These are phyloP conservation scores for Lissocephala sabroskyi DNA, from an alignment of 2,888 invertebrate species.

Conservation along the genomic window DNA sequence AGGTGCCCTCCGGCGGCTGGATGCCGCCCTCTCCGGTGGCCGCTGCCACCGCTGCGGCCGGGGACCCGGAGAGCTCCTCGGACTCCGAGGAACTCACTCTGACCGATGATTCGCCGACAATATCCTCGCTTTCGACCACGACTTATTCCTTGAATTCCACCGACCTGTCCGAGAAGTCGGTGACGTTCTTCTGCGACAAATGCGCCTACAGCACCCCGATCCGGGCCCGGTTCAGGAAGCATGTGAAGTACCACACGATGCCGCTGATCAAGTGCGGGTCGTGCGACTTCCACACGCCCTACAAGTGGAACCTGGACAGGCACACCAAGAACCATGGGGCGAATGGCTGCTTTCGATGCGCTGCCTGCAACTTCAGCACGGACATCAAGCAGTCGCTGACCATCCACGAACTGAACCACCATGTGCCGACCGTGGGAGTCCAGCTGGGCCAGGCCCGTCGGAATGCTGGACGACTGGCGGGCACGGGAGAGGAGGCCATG, in stretches of 20 bases:
- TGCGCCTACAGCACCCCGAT: conserved; percentile 94
- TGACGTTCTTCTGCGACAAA: conserved; percentile 88
- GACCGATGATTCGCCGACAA: not conserved
- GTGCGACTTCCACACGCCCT: conserved; percentile 94
- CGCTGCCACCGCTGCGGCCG: conserved; percentile 15
- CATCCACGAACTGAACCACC: conserved; percentile 92
- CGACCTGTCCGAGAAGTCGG: conserved; percentile 49
- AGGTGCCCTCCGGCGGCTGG: conserved; percentile 11
- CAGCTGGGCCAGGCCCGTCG: conserved; percentile 77
- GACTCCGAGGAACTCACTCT: conserved; percentile 20
- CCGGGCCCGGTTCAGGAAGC: conserved; percentile 90
- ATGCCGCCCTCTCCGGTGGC: conserved; percentile 5
- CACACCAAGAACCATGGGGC: conserved; percentile 94
- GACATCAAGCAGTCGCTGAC: conserved; percentile 93
- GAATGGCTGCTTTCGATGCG: conserved; percentile 85
- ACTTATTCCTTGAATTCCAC: not conserved
- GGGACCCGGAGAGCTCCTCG: conserved; percentile 46
- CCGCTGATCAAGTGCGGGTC: conserved; percentile 94
- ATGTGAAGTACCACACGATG: conserved; percentile 94
- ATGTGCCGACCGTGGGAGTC: conserved; percentile 77
- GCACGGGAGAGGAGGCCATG: too few species aligned
- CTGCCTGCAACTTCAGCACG: conserved; percentile 90
- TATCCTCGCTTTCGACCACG: not conserved
- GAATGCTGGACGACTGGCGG: conserved; percentile 79
- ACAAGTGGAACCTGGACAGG: conserved; percentile 93